Conservation (phyloP, 2,888 invertebrate genomes). For the Cecidostiba fungosa region DNA sequence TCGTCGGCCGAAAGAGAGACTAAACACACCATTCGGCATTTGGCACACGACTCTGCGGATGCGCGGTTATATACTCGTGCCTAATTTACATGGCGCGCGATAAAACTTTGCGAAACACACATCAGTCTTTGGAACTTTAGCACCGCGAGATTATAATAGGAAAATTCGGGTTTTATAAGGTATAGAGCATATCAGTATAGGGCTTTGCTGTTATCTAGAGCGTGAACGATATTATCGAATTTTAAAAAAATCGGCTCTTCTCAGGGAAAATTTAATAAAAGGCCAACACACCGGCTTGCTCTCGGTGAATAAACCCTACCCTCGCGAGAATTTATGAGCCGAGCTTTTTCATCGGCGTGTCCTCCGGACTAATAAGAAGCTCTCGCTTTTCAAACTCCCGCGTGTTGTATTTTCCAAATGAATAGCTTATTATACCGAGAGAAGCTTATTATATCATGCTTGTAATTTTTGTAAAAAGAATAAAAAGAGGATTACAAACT, state of each 20-base stretch:
- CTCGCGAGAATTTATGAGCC: not conserved
- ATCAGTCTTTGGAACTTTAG: no score
- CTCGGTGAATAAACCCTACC: not conserved
- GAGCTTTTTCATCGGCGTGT: not conserved
- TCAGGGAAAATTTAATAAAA: not conserved
- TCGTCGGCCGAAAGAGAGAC: not conserved
- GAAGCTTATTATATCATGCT: not conserved
- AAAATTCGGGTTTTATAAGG: no score
- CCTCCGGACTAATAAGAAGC: no score
- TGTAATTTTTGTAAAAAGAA: not conserved
- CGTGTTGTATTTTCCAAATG: no score
- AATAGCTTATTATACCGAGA: no score
- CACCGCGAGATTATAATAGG: no score
- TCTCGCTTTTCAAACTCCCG: no score
- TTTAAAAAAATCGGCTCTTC: not conserved
- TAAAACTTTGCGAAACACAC: not conserved
- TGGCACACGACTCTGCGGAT: not conserved
- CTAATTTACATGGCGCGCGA: not conserved
- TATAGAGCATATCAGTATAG: no score
- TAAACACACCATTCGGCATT: not conserved
- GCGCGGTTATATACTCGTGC: not conserved
- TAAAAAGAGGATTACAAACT: slow-evolving; percentile 78
- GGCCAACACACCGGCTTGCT: not conserved
- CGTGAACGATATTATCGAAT: not conserved
- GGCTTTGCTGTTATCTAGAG: not conserved